Percentiles rank a stretch among this genome's conserved stretches.
Evolutionary conservation across 2,113 vertebrate species (phyloP).

Genomic region (Riparia riparia): DNA sequence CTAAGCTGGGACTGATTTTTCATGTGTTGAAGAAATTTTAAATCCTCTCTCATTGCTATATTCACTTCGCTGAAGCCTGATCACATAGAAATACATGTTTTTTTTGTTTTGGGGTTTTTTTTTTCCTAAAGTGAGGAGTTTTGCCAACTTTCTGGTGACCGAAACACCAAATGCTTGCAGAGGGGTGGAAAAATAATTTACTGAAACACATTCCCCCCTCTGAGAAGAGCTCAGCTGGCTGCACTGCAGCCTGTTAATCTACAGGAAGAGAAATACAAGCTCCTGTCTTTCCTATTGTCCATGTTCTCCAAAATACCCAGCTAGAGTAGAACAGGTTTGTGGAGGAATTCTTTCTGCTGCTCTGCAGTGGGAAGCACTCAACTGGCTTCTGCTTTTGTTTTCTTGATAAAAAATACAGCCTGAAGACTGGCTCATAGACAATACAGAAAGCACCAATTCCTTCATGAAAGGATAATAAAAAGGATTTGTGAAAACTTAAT

Average conservation of each 20-base stretch:
- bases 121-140: background rate
- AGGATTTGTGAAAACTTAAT: background rate
- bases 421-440: background rate
- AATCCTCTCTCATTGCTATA: background rate
- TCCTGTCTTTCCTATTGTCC: background rate
- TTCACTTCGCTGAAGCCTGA: background rate
- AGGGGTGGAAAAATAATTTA: background rate
- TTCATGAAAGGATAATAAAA: background rate
- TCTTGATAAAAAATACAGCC: background rate
- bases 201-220: background rate
- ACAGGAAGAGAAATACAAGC: background rate
- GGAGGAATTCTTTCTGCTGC: background rate
- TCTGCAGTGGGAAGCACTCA: background rate
- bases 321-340: background rate
- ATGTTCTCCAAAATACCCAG: background rate
- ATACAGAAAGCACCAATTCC: background rate
- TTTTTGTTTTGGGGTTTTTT: background rate
- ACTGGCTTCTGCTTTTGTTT: background rate
- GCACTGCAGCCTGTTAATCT: background rate
- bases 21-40: slow-evolving; percentile 3
- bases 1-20: background rate
- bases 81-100: background rate
- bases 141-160: background rate
- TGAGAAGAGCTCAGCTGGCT: background rate
- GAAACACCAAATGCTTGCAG: background rate